Evolutionary conservation across 2,113 vertebrate genomes (phyloP), one percentile per base, ranked within the genome.

Genomic region (Patagioenas fasciata): DNA sequence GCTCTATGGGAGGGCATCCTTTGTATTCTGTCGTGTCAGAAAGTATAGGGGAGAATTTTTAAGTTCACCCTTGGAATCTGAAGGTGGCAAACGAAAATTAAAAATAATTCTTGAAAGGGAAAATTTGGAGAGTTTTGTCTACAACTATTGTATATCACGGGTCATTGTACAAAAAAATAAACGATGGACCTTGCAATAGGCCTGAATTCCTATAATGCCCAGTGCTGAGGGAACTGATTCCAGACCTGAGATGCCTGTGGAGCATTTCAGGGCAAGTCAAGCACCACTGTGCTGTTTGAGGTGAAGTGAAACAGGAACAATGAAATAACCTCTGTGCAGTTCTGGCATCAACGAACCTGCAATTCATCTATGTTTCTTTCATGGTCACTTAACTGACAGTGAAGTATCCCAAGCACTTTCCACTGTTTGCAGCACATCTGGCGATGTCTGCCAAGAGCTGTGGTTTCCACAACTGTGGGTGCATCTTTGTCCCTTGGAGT

Each of bases 181-280:
- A 58, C 50, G 8, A 42, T 23, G 24, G 1, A 5, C 31, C 29
- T 36, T 79, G 38, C 28, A 29, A 1, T 28, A 19, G 11, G 6
- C n/a, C 56, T 67, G 57, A 71, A 38, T 48, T 96, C 11, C 18
- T 32, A 0, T 15, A 38, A 28, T 5, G 9, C 31, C 34, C 32
- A 20, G 32, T 31, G 24, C 67, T 77, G n/a, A 0, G 0, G 40
- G 58, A 72, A 26, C 20, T 1, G 0, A 29, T 75, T 79, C 14
- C 50, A 78, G 26, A 51, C 47, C 56, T 32, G 40, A 53, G 36
- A 16, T 5, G 70, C 51, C 51, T 61, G 26, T 62, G 50, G n/a
- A 70, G 28, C 18, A 1, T 84, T 87, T 62, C 47, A 23, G 56
- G 61, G 31, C 60, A 84, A 57, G 38, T 53, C 17, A 24, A 40